Base-by-base conservation (phyloP, 2,888 invertebrate genomes). In the Drosophila melanosoma region DNA sequence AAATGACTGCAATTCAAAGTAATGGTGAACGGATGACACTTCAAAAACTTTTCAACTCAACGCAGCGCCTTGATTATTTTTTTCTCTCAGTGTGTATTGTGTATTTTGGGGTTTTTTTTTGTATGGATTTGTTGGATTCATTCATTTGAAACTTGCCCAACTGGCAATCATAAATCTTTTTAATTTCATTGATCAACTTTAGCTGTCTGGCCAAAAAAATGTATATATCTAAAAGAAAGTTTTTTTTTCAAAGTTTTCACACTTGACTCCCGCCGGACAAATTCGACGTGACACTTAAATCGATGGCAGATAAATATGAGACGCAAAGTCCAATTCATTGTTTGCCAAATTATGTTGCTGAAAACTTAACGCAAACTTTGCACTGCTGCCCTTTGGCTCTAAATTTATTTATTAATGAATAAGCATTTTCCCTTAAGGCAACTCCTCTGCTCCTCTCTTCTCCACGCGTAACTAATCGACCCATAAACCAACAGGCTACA, bases 161-260 rank as follows among this genome's bases (percentile, higher is more conserved):
- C 76, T 81, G 53, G 68, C 85, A 87, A 89, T 87, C 90, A 85
- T 85, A 89, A 87, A 87, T 87, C 90, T 87, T 87, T 86, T 87
- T 89, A 89, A 87, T 87, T 89, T 87, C 86, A 88, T 89, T 87
- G 87, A 89, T 89, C 89, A 89, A 87, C 82, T 89, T 86, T 79
- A 45, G 63, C 53, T 64, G 60, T 51, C 12, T 17, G 26, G n/a
- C 26, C 6, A 54, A 17, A 23, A 11, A 17, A 35, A 42, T 15
- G 5, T 12, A 11, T n/a, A 6, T 42, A 20, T 45, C 45, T 45
- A 45, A 7, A 45, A 45, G 20, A 23, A 45, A 45, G 42, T 56
- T 48, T 7, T 40, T 62, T 49, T 51, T 45, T 35, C 57, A 65
- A 89, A 85, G 80, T 78, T 85, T 89, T 85, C 89, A 87, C 89